Evolutionary conservation across 2,113 vertebrate species (phyloP).

Genomic region (Pseudolaguvia tuberculata): DNA sequence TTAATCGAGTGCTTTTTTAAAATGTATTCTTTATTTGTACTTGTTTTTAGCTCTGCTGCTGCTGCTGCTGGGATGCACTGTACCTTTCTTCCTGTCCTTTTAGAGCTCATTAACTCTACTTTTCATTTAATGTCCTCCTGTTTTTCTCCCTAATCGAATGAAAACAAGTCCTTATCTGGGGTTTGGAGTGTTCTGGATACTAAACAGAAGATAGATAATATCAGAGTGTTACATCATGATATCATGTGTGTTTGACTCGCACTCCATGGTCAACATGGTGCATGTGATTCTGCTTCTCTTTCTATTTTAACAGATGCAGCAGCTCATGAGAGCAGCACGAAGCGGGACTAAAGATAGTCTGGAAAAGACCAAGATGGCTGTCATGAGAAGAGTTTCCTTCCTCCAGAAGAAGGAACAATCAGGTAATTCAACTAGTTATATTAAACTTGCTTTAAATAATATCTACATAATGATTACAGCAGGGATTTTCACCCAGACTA

Average conservation of each 20-base stretch:
- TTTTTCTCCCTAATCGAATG: slow-evolving; percentile 8
- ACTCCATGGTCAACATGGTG: neutral
- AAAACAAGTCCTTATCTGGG: neutral
- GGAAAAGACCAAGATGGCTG: slow-evolving; percentile 88
- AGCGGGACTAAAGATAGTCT: slow-evolving; percentile 91
- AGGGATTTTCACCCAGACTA: neutral
- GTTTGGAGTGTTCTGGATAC: neutral
- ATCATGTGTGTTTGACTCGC: neutral
- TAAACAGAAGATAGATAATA: neutral
- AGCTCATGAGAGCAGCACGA: slow-evolving; percentile 90
- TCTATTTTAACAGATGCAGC: slow-evolving; percentile 77
- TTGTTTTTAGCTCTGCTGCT: neutral
- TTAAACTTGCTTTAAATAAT: neutral
- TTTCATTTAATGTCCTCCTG: slow-evolving; percentile 22
- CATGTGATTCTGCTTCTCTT: slow-evolving; percentile 34
- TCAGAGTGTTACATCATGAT: neutral
- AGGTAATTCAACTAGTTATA: slow-evolving; percentile 62
- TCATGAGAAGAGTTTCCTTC: slow-evolving; percentile 88
- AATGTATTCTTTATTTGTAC: neutral
- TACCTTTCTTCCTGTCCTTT: slow-evolving; percentile 11
- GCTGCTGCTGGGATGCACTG: too few species aligned
- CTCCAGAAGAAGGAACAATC: slow-evolving; percentile 80
- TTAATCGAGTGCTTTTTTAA: too few species aligned
- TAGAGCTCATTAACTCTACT: neutral
- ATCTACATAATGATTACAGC: neutral